phyloP scores from a whole-genome alignment of 2,888 invertebrate genomes.

The Diarsia rubi region DNA sequence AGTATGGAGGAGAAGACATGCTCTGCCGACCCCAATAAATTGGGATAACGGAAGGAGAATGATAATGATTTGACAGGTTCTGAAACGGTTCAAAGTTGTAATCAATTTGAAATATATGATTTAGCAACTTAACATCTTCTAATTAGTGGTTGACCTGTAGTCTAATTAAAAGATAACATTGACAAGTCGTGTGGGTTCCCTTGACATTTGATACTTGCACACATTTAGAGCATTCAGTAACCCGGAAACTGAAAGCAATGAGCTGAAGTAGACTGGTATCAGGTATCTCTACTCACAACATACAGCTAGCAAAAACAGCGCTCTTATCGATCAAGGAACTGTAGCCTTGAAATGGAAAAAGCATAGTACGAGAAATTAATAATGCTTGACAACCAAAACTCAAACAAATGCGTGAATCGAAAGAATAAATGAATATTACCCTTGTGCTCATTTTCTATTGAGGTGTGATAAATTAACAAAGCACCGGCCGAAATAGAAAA shows the following conservation, averaged over 20 bases:
- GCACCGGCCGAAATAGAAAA: conserved; percentile 33
- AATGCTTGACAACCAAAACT: conserved; percentile 23
- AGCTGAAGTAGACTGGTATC: conserved; percentile 42
- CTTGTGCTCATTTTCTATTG: conserved; percentile 53
- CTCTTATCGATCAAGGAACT: conserved; percentile 20
- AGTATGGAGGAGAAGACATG: background rate
- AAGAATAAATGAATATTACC: conserved; percentile 18
- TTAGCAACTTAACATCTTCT: background rate
- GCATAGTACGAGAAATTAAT: conserved; percentile 8
- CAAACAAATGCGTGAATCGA: conserved; percentile 19
- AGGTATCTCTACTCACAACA: conserved; percentile 27
- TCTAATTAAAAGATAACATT: conserved; percentile 44
- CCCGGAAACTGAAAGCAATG: conserved; percentile 40
- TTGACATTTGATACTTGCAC: conserved; percentile 41
- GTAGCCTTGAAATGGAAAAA: conserved; percentile 35
- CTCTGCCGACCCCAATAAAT: background rate
- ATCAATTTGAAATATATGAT: conserved; percentile 1
- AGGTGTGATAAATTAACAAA: conserved; percentile 44
- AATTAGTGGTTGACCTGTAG: conserved; percentile 5
- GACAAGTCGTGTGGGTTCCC: conserved; percentile 43
- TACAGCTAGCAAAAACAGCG: conserved; percentile 21
- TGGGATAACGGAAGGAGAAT: background rate
- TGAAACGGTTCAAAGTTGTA: background rate
- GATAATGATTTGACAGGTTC: background rate
- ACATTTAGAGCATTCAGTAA: conserved; percentile 44